Percentiles rank a stretch among this genome's conserved stretches.
Evolutionary conservation across 2,888 invertebrate genomes (phyloP).

Genomic region (Eurois occulta): DNA sequence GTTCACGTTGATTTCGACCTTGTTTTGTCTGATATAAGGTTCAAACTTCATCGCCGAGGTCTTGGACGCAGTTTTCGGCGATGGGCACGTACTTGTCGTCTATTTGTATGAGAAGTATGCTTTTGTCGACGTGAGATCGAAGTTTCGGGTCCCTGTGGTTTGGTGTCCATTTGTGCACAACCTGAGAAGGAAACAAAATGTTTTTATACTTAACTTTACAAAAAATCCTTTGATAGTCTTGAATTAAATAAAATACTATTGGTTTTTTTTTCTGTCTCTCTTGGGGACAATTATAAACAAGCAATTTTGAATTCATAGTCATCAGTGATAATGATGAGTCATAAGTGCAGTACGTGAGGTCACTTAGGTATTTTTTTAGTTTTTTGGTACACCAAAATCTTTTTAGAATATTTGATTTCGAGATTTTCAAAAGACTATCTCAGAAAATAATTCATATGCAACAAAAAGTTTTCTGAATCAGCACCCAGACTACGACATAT

Average conservation of each 20-base stretch:
- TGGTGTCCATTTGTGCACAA: conserved; percentile 98
- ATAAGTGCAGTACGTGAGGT: not conserved
- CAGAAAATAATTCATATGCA: too few species aligned
- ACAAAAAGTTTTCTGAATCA: too few species aligned
- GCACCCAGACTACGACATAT: too few species aligned
- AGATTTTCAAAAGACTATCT: too few species aligned
- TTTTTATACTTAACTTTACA: not conserved
- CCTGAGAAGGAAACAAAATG: conserved; percentile 81
- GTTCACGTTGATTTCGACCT: conserved; percentile 36
- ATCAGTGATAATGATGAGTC: too few species aligned
- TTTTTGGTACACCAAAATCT: not conserved
- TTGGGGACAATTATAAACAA: too few species aligned
- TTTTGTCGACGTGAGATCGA: conserved; percentile 97
- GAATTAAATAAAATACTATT: not conserved
- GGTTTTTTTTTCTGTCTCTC: too few species aligned
- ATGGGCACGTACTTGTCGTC: conserved; percentile 98
- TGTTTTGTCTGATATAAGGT: conserved; percentile 11
- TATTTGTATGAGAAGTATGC: conserved; percentile 97
- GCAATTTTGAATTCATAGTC: not conserved
- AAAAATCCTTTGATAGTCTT: not conserved
- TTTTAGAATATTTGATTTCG: not conserved
- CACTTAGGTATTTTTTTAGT: too few species aligned
- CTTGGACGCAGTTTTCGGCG: conserved; percentile 96
- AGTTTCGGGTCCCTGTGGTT: conserved; percentile 96
- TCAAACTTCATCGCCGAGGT: conserved; percentile 93